phyloP scores from a whole-genome alignment of 2,113 vertebrate genomes.

The Thalassarche chlororhynchos region DNA sequence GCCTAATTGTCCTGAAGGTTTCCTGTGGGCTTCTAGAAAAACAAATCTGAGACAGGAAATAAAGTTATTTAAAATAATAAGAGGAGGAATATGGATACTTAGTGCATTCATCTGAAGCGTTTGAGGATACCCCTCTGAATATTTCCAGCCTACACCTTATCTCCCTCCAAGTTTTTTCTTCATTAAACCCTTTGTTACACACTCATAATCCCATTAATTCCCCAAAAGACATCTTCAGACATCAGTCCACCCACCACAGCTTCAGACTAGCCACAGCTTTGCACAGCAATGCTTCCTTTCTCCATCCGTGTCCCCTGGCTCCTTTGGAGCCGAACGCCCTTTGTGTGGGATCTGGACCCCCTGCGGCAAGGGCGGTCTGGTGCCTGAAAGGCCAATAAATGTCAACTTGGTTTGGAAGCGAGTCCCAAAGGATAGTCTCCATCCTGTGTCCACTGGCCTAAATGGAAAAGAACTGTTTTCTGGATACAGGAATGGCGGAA shows the following conservation, averaged over 20 bases:
- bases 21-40: slow-evolving; percentile 32
- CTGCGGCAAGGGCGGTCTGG: fast-evolving
- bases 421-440: not conserved
- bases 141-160: not conserved
- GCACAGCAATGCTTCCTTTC: not conserved
- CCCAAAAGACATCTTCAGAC: not conserved
- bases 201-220: not conserved
- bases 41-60: slow-evolving; percentile 19
- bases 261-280: not conserved
- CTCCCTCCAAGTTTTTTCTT: not conserved
- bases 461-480: not conserved
- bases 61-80: slow-evolving; percentile 1
- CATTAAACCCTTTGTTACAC: not conserved
- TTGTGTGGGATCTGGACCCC: not conserved
- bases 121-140: not conserved
- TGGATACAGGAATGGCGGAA: not conserved
- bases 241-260: not conserved
- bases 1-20: slow-evolving; percentile 6
- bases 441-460: not conserved
- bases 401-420: not conserved
- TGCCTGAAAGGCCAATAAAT: not conserved
- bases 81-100: not conserved
- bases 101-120: not conserved
- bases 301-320: not conserved
- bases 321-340: not conserved